Percentiles rank a stretch among this genome's conserved stretches.
These are phyloP conservation scores for Jaculus jaculus DNA, from an alignment of 2,113 vertebrate genomes.

Conservation along the genomic window DNA sequence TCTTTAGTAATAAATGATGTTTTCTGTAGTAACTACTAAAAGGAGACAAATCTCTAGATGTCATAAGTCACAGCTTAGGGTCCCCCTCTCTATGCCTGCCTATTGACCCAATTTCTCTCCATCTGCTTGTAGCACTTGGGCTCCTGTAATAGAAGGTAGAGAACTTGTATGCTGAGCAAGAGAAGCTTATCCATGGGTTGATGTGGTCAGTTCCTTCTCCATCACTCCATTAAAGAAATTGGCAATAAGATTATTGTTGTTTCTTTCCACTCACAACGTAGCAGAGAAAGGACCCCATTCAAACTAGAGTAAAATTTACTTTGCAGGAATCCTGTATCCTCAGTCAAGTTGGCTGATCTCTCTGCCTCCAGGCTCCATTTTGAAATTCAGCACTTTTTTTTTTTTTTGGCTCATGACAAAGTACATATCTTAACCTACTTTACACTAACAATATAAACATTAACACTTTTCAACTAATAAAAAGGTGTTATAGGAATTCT, in stretches of 20 bases:
- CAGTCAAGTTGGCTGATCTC: neutral
- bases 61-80: neutral
- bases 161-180: neutral
- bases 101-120: neutral
- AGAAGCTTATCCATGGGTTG: neutral
- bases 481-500: neutral
- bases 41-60: neutral
- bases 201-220: neutral
- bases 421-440: neutral
- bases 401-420: neutral
- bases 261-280: neutral
- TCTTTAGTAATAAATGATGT: neutral
- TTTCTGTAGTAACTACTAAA: slow-evolving; percentile 8
- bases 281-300: neutral
- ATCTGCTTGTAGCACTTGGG: neutral
- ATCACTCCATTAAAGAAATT: neutral
- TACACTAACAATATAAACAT: neutral
- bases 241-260: neutral
- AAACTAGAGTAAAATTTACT: neutral
- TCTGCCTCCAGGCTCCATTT: neutral
- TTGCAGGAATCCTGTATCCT: neutral
- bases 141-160: neutral
- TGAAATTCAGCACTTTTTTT: neutral
- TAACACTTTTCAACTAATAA: neutral
- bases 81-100: neutral